Base-by-base conservation (phyloP, 2,797 vertebrate species). In the Gymnocypris eckloni region DNA sequence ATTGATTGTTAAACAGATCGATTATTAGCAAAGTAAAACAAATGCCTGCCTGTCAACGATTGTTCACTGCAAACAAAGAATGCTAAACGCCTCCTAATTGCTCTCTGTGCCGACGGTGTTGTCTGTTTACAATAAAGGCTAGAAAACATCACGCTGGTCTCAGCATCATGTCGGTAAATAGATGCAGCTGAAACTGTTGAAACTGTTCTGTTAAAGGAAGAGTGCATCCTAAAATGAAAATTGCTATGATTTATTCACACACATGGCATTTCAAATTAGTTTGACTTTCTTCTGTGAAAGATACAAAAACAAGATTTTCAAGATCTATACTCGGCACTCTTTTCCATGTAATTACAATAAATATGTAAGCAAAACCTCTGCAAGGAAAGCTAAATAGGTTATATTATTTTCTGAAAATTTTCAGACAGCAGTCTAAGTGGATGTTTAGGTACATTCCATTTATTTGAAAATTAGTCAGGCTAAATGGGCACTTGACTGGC, bases 1-100 rank as follows among this genome's bases (percentile, higher is more conserved):
- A 83, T 75, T 80, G 88, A 91, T 91, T 85, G 86, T 88, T 88
- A 88, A 85, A 71, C 79, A 37, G 77, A 89, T 91, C 84, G 84
- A 90, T 92, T 90, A 89, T 89, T 90, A 87, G 83, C 77, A 52
- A 83, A 90, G 83, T 90, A 85, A 91, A 91, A 90, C 90, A 90
- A 91, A 92, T 87, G 85, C 83, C 89, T 86, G 78, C 86, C 86
- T 12, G 33, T 84, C 81, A 82, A 80, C 50, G 20, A 86, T 87
- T 76, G 83, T 81, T 87, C 86, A 87, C 76, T 70, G 83, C 84
- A 87, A 85, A 87, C 89, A 89, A 71, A 88, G 88, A 80, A 89
- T 90, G 69, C 88, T 90, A 86, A 92, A 88, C 52, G 75, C 37
- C 83, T 86, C 45, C 86, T 90, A 90, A 90, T 89, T 90, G 86